Conservation (phyloP, 2,797 vertebrate genomes). For the Presbytis comata region DNA sequence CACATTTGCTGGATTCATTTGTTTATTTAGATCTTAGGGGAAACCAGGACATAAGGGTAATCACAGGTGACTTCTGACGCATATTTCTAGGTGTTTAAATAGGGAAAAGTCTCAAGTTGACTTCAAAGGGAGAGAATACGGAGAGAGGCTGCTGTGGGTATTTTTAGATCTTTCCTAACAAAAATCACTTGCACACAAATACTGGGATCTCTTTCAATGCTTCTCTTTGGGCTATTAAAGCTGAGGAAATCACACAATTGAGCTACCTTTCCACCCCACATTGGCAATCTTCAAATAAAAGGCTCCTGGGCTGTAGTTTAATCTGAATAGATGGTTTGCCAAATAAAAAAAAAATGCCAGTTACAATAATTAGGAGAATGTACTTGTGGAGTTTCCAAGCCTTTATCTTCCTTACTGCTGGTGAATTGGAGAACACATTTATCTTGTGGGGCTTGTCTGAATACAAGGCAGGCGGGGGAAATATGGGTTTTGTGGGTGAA, state of each 20-base stretch:
- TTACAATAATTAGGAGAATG: slow-evolving; percentile 56
- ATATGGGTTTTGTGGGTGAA: slow-evolving; percentile 38
- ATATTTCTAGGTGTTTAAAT: slow-evolving; percentile 4
- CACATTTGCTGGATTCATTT: background rate
- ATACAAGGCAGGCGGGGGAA: slow-evolving; percentile 42
- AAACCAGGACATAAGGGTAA: background rate
- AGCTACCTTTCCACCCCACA: slow-evolving; percentile 42
- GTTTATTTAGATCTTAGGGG: slow-evolving; percentile 43
- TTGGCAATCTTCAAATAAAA: slow-evolving; percentile 58
- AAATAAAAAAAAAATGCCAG: slow-evolving; percentile 59
- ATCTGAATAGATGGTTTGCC: slow-evolving; percentile 55
- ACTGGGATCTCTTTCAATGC: slow-evolving; percentile 36
- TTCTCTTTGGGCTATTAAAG: slow-evolving; percentile 58
- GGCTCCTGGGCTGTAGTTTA: slow-evolving; percentile 63
- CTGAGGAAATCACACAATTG: slow-evolving; percentile 49
- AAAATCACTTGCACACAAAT: slow-evolving; percentile 24
- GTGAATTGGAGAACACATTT: slow-evolving; percentile 59
- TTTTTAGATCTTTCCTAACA: slow-evolving; percentile 72
- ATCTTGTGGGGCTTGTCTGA: slow-evolving; percentile 56
- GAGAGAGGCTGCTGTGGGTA: background rate
- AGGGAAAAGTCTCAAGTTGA: background rate
- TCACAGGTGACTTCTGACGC: background rate
- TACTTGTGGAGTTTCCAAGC: slow-evolving; percentile 52
- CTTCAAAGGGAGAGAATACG: background rate
- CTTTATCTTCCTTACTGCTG: slow-evolving; percentile 38